These are phyloP conservation scores for Drosophila robusta DNA, from an alignment of 2,888 invertebrate species.

Conservation along the genomic window DNA sequence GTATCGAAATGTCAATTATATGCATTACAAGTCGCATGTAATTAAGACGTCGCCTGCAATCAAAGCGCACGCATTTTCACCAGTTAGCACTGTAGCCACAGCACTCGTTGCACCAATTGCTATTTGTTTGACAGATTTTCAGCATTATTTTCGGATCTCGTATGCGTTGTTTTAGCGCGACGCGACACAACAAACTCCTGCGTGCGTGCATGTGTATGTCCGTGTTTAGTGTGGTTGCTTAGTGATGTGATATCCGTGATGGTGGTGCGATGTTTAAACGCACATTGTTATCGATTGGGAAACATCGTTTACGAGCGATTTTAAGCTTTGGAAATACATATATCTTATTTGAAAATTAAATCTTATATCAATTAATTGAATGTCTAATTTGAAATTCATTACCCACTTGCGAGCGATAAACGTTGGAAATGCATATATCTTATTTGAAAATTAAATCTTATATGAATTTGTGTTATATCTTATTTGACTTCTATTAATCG, in stretches of 20 bases:
- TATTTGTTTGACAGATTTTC: conserved; percentile 46
- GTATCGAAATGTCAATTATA: conserved; percentile 75
- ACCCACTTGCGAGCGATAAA: not conserved
- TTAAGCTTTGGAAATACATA: not conserved
- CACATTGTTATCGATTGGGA: conserved; percentile 26
- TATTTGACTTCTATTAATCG: no score
- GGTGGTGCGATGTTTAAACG: conserved; percentile 8
- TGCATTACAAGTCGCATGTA: conserved; percentile 38
- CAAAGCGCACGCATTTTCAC: conserved; percentile 27
- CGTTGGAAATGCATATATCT: not conserved
- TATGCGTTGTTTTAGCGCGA: conserved; percentile 60
- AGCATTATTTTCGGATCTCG: conserved; percentile 59
- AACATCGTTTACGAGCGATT: conserved; percentile 3
- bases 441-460: not conserved
- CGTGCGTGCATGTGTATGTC: conserved; percentile 37
- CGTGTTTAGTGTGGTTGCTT: conserved; percentile 43
- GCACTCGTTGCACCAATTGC: conserved; percentile 44
- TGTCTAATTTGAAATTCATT: no score
- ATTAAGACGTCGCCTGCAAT: conserved; percentile 27
- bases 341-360: not conserved
- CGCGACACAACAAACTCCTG: conserved; percentile 70
- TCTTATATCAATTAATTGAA: conserved; percentile 2
- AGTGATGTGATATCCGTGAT: conserved; percentile 36
- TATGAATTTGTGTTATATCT: not conserved
- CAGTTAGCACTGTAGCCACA: conserved; percentile 21